Evolutionary conservation across 2,113 vertebrate species (phyloP), one percentile per base, ranked within the genome.

Genomic region (Leptobrachium leishanense): DNA sequence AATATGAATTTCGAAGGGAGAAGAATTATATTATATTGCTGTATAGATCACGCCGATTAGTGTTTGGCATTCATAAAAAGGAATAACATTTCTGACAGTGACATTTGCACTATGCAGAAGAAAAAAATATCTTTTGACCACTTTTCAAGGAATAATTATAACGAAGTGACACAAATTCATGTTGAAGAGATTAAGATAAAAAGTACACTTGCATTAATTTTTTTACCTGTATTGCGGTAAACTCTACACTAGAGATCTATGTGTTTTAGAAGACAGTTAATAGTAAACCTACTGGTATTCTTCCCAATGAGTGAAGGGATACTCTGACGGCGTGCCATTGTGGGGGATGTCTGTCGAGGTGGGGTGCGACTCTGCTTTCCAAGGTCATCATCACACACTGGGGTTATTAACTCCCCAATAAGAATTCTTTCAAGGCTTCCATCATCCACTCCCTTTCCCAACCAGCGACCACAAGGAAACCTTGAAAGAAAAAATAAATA

Each of bases 391-490:
- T 97, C 96, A 0, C 84, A 84, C 0, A 69, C 75, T 0, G 93
- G 86, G 2, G 86, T 81, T 79, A 94, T 87, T 84, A 96, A 81
- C 75, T 98, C 96, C 2, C 97, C 97, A 0, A 98, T 97, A 13
- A 98, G 92, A 31, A 98, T 92, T 42, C 97, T 83, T 86, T 98
- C 96, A 82, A 98, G 86, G 63, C 96, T 98, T 79, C 96, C 96
- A 0, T 98, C 96, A 0, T 96, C 97, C 0, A 98, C 88, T 0
- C 96, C 95, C 41, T 94, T 97, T 2, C 97, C 96, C 20, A 98
- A 88, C 96, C 96, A 98, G 1, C 95, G 90, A 0, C 97, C 95
- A 0, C 97, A 98, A 0, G 97, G 95, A 86, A 92, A 98, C 88
- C 96, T 98, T 85, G 2, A 68, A 10, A 15, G 41, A 68, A 68